Base-by-base conservation (phyloP, 1,140 invertebrate genomes). In the Tetramorium simillimum region DNA sequence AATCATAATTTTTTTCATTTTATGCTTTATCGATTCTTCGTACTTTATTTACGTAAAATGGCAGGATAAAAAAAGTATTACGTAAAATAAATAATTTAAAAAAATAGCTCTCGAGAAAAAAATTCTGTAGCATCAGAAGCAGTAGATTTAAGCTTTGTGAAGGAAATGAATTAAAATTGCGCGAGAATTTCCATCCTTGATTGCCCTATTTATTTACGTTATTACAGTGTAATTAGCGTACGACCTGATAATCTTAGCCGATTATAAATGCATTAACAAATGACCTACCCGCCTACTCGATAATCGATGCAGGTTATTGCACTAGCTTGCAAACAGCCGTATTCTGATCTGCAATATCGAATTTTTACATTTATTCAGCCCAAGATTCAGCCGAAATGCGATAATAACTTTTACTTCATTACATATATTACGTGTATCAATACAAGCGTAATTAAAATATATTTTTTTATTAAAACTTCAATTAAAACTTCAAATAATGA, bases 221-320 rank as follows among this genome's bases (percentile, higher is more conserved):
- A 82, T 80, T 58, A 82, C 14, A 53, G 7, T 21, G 28, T 60
- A 81, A 81, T 81, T 58, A 70, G 24, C 24, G 53, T 75, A n/a
- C 14, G 14, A 49, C 28, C 53, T 49, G 69, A 84, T 75, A 84
- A 84, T 84, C 43, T 73, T 60, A 49, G 53, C 40, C 69, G 9
- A 40, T 84, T 85, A 85, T 85, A 85, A 85, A 85, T 65, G 73
- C 33, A 49, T 3, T 49, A 77, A 46, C 56, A 49, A 37, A 63
- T 69, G 69, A 84, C 72, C 84, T 70, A 76, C 72, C 76, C 62
- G 33, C 56, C 40, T 58, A 53, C 43, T 87, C 87, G 21, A 90
- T 90, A 87, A 90, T 90, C 88, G 67, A 89, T 90, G 33, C 85
- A 62, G 89, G 78, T 89, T 90, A 33, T 90, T 90, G 88, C 78